Evolutionary conservation across 2,888 invertebrate genomes (phyloP).

Genomic region (Drosophila atripex): DNA sequence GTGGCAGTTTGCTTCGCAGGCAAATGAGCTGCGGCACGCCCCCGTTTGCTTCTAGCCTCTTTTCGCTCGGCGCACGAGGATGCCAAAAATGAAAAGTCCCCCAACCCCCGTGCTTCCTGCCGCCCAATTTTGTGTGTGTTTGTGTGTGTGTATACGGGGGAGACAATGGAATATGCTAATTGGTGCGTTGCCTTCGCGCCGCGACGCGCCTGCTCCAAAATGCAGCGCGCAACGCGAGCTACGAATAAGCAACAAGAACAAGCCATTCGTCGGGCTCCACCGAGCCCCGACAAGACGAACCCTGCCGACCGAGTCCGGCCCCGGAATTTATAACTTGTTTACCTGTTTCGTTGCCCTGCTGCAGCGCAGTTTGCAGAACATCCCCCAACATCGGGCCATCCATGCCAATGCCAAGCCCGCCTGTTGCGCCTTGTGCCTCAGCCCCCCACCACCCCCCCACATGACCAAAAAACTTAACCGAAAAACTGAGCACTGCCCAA

Average conservation of each 20-base stretch:
- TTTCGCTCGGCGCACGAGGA: conserved; percentile 59
- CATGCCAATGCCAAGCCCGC: conserved; percentile 47
- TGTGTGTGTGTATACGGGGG: conserved; percentile 29
- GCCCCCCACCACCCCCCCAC: not conserved
- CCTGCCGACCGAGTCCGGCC: conserved; percentile 50
- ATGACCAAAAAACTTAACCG: not conserved
- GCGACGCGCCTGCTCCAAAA: conserved; percentile 63
- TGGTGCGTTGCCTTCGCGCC: conserved; percentile 75
- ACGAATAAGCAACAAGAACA: conserved; percentile 81
- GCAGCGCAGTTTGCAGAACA: conserved; percentile 64
- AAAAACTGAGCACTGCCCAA: conserved; percentile 1
- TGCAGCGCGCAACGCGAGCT: conserved; percentile 63
- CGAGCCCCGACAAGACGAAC: conserved; percentile 14
- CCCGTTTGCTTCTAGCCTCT: conserved; percentile 54
- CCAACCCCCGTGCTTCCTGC: not conserved
- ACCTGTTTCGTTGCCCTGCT: conserved; percentile 76
- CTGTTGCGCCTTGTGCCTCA: conserved; percentile 56
- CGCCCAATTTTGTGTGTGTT: not conserved
- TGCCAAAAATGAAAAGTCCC: conserved; percentile 71
- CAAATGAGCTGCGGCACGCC: conserved; percentile 75
- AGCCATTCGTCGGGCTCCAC: conserved; percentile 65
- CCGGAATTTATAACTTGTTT: conserved; percentile 81
- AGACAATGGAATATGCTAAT: conserved; percentile 81
- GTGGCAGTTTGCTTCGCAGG: conserved; percentile 43
- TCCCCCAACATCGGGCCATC: conserved; percentile 56